phyloP scores from a whole-genome alignment of 2,888 invertebrate genomes.

The Polymixis flavicincta region DNA sequence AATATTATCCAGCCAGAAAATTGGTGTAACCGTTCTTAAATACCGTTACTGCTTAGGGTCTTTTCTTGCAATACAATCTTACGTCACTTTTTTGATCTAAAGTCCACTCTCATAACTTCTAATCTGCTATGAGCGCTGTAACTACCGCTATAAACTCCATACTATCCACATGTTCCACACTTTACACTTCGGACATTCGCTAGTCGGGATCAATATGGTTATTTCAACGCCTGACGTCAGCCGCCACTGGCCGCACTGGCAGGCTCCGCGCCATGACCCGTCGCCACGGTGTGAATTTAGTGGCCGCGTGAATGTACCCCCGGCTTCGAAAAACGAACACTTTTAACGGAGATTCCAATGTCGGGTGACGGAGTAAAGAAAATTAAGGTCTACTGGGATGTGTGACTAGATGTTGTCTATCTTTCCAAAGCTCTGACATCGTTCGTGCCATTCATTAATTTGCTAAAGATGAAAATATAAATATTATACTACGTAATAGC shows the following conservation, averaged over 20 bases:
- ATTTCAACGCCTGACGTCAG: conserved; percentile 23
- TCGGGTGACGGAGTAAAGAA: background rate
- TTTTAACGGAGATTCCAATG: conserved; percentile 24
- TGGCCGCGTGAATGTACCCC: no score
- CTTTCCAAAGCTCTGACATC: background rate
- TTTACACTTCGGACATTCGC: background rate
- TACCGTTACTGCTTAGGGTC: no score
- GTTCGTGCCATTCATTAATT: background rate
- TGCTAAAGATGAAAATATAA: background rate
- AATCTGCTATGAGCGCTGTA: background rate
- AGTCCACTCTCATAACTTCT: background rate
- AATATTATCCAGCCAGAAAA: background rate
- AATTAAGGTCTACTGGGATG: background rate
- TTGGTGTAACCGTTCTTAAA: background rate
- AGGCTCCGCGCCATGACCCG: conserved; percentile 2
- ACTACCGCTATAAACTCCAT: background rate
- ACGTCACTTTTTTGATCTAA: background rate
- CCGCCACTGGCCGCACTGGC: background rate
- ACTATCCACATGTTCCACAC: background rate
- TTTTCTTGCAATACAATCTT: background rate
- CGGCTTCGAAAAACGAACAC: conserved; percentile 20
- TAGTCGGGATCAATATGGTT: conserved; percentile 40
- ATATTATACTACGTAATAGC: background rate
- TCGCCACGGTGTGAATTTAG: conserved; percentile 22
- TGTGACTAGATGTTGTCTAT: conserved; percentile 1